Evolutionary conservation across 2,797 vertebrate species (phyloP), one percentile per base, ranked within the genome.

Genomic region (Carduelis carduelis): DNA sequence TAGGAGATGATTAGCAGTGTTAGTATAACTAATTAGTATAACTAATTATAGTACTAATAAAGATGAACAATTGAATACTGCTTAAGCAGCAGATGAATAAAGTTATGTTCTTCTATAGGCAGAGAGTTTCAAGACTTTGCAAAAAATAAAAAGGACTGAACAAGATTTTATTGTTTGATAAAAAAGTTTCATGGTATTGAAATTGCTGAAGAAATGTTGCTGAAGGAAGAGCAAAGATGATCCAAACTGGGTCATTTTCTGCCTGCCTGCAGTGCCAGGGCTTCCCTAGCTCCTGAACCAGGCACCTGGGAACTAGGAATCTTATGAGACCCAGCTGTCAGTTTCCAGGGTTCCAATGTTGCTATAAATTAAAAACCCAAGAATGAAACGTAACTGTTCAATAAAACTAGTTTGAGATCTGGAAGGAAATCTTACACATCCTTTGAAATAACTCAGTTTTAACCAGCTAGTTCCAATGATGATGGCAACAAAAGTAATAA

Each of bases 101-200:
- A 8, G 1, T 26, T 13, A 28, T 21, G 1, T 37, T 83, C 23
- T 41, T 74, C 15, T 53, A 8, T 3, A 0, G 13, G 11, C 13
- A 80, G 52, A 50, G 27, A 66, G 12, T 69, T 77, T 65, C 2
- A 35, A 80, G 57, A 52, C 9, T 43, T 43, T 6, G 17, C 13
- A 35, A 43, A 52, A 39, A 77, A 37, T n/a, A 12, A 50, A 16
- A 11, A 30, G 6, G 21, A 35, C 5, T 37, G 9, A 81, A 24
- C 8, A 41, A 43, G 8, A 0, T 41, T 76, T 37, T 53, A 65
- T 47, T 76, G 60, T n/a, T 65, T 60, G 16, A n/a, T 19, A 22
- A 12, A 35, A 41, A 72, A 64, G 3, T 77, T 77, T 65, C 26
- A 32, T 24, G 15, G 8, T 5, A 60, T 39, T 63, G 47, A 13